phyloP scores from a whole-genome alignment of 2,888 invertebrate genomes.

The Stenurella melanura region DNA sequence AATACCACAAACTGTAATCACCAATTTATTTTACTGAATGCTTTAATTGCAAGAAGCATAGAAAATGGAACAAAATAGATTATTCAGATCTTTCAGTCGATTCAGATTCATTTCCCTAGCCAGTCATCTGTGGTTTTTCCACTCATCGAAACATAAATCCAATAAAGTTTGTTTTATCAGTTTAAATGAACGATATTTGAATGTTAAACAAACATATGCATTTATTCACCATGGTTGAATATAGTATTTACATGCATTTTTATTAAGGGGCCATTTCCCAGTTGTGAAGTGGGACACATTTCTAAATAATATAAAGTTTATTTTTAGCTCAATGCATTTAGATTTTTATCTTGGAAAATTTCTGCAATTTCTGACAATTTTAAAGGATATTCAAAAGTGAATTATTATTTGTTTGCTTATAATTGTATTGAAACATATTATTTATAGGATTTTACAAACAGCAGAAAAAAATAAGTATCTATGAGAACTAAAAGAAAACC shows the following conservation, averaged over 20 bases:
- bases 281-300: too few species aligned
- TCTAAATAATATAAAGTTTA: too few species aligned
- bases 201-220: slow-evolving; percentile 5
- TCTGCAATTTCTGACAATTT: too few species aligned
- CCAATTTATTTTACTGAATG: slow-evolving; percentile 33
- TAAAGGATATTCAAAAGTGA: too few species aligned
- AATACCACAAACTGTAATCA: slow-evolving; percentile 36
- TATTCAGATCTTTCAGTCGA: slow-evolving; percentile 25
- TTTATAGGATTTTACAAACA: too few species aligned
- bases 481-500: too few species aligned
- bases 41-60: slow-evolving; percentile 38
- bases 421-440: too few species aligned
- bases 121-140: slow-evolving; percentile 26
- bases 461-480: too few species aligned
- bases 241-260: neutral
- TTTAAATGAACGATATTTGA: neutral
- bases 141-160: slow-evolving; percentile 14
- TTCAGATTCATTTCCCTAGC: slow-evolving; percentile 32
- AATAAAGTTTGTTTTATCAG: slow-evolving; percentile 9
- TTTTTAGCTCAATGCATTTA: too few species aligned
- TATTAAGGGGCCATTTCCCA: neutral
- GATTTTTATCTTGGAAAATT: too few species aligned
- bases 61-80: slow-evolving; percentile 34
- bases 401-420: too few species aligned
- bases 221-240: neutral